Percentiles rank a stretch among this genome's conserved stretches.
Conservation (phyloP, 2,888 invertebrate genomes). For the Ametastegia equiseti region DNA sequence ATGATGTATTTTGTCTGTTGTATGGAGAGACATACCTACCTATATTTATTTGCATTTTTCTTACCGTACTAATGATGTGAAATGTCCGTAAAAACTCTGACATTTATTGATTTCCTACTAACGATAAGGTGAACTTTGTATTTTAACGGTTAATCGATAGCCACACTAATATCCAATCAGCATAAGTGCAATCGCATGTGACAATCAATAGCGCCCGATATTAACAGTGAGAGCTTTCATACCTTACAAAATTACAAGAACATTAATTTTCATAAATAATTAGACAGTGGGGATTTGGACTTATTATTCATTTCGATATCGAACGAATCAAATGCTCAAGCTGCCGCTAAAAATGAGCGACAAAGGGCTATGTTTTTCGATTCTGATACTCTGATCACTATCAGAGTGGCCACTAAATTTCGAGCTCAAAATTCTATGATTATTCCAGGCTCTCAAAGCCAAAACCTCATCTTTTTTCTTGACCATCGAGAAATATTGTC, state of each 20-base stretch:
- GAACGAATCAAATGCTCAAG: too few species aligned
- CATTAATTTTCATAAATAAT: background rate
- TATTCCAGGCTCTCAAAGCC: too few species aligned
- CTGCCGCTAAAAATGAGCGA: too few species aligned
- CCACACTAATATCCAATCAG: background rate
- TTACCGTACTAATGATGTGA: background rate
- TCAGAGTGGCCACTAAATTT: too few species aligned
- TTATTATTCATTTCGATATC: too few species aligned
- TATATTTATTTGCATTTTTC: background rate
- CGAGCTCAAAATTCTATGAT: too few species aligned
- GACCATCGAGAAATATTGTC: too few species aligned
- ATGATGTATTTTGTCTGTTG: background rate
- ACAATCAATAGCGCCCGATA: background rate
- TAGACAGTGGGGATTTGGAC: too few species aligned
- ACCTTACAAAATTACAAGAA: background rate
- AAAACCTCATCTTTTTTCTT: too few species aligned
- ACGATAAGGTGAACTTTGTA: background rate
- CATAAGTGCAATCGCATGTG: constrained; percentile 25
- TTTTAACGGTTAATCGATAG: background rate
- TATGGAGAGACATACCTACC: background rate
- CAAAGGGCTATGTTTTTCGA: too few species aligned
- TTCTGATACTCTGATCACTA: too few species aligned
- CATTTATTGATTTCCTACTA: background rate
- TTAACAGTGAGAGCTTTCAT: background rate
- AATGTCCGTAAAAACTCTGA: background rate